phyloP scores from a whole-genome alignment of 2,113 vertebrate species.

The Amazona guildingii region DNA sequence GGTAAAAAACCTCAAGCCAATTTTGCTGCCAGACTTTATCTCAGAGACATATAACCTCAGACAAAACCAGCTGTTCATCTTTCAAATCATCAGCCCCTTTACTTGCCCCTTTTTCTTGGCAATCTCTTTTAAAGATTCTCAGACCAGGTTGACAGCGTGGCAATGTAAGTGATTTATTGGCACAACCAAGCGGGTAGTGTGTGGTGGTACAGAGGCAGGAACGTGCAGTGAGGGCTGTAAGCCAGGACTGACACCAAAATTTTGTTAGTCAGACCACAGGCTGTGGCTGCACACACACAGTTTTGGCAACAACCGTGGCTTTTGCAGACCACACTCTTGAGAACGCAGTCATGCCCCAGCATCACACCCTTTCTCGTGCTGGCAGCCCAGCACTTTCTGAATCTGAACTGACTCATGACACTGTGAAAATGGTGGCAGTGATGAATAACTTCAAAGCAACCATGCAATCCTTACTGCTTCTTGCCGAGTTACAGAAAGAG shows the following conservation, averaged over 20 bases:
- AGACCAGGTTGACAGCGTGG: not conserved
- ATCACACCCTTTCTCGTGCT: not conserved
- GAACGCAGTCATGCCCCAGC: not conserved
- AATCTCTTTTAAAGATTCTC: not conserved
- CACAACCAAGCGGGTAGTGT: not conserved
- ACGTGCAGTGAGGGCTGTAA: not conserved
- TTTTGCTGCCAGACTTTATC: not conserved
- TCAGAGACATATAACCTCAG: not conserved
- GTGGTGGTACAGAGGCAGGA: not conserved
- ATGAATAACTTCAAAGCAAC: not conserved
- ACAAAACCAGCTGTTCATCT: not conserved
- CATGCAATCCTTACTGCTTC: not conserved
- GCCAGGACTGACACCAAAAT: not conserved
- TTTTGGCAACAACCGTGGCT: not conserved
- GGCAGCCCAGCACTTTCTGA: not conserved
- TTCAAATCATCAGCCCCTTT: not conserved
- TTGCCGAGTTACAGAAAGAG: conserved; percentile 64
- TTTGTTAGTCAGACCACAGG: not conserved
- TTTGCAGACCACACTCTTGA: not conserved
- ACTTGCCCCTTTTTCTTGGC: not conserved
- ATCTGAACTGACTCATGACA: not conserved
- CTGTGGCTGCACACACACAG: not conserved
- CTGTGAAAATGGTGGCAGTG: not conserved
- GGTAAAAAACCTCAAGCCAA: not conserved
- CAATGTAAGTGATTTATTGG: not conserved